phyloP scores from a whole-genome alignment of 1,140 invertebrate species.

The Sinonovacula constricta region DNA sequence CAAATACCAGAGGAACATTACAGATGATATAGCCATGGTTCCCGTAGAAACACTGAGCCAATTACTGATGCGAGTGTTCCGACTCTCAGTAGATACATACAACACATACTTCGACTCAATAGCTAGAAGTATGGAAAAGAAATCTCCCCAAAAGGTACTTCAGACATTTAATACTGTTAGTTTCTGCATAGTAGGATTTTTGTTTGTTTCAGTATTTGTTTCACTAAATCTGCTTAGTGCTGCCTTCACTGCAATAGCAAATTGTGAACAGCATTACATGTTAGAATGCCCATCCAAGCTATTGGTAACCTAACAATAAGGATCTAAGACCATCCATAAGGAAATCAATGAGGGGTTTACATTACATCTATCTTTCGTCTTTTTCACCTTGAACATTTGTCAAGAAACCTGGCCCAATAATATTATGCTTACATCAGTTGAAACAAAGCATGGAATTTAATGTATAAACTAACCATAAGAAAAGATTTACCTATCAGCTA shows the following conservation, averaged over 20 bases:
- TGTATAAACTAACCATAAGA: too few species aligned
- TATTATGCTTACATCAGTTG: too few species aligned
- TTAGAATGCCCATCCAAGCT: not conserved
- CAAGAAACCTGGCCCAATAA: too few species aligned
- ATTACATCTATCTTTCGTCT: too few species aligned
- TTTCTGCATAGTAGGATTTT: not conserved
- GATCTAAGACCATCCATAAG: too few species aligned
- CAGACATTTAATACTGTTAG: not conserved
- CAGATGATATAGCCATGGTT: constrained; percentile 61
- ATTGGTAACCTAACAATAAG: not conserved
- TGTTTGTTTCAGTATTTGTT: not conserved
- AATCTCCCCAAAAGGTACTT: constrained; percentile 61
- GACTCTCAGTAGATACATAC: constrained; percentile 54
- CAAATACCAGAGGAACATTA: constrained; percentile 62
- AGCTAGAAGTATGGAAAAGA: constrained; percentile 54
- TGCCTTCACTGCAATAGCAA: not conserved
- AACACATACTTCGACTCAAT: constrained; percentile 59
- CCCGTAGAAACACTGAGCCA: constrained; percentile 65
- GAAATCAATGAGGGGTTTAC: too few species aligned
- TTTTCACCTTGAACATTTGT: too few species aligned
- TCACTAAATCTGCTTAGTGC: not conserved
- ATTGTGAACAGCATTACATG: not conserved
- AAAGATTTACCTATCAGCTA: too few species aligned
- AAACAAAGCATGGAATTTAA: too few species aligned
- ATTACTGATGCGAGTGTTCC: constrained; percentile 59